Percentiles rank a stretch among this genome's conserved stretches.
Evolutionary conservation across 2,113 vertebrate genomes (phyloP).

Genomic region (Hemiscyllium ocellatum): DNA sequence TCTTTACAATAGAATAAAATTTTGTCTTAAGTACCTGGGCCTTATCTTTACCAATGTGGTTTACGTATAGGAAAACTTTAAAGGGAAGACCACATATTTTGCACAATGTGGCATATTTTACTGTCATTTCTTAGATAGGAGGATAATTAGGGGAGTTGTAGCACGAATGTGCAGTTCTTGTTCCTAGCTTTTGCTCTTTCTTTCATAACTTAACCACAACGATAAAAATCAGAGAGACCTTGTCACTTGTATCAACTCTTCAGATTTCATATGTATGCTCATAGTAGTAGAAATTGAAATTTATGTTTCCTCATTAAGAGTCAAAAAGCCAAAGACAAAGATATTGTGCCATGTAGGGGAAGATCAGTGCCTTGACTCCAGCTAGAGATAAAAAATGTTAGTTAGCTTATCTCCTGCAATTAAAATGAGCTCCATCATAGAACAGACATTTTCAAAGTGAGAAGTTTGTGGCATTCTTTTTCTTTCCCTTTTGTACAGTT

Average conservation of each 20-base stretch:
- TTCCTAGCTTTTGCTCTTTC: background rate
- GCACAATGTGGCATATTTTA: background rate
- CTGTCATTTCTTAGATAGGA: background rate
- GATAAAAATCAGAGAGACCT: background rate
- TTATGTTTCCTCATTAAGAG: background rate
- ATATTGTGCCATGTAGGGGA: background rate
- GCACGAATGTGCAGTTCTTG: background rate
- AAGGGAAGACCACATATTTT: background rate
- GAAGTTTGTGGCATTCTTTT: background rate
- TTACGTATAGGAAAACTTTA: background rate
- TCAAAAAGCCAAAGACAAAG: background rate
- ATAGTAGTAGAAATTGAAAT: background rate
- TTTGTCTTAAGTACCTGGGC: background rate
- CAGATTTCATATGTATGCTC: background rate
- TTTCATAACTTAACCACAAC: background rate
- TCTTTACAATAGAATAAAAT: background rate
- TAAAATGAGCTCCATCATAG: background rate
- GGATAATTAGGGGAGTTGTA: background rate
- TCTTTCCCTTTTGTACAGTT: no score
- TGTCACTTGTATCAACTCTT: background rate
- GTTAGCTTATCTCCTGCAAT: background rate
- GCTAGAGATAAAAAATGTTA: background rate
- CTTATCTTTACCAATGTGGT: background rate
- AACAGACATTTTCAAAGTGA: background rate
- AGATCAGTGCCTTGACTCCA: background rate